Evolutionary conservation across 2,888 invertebrate species (phyloP), one percentile per base, ranked within the genome.

Genomic region (Drosophila stalkeri): DNA sequence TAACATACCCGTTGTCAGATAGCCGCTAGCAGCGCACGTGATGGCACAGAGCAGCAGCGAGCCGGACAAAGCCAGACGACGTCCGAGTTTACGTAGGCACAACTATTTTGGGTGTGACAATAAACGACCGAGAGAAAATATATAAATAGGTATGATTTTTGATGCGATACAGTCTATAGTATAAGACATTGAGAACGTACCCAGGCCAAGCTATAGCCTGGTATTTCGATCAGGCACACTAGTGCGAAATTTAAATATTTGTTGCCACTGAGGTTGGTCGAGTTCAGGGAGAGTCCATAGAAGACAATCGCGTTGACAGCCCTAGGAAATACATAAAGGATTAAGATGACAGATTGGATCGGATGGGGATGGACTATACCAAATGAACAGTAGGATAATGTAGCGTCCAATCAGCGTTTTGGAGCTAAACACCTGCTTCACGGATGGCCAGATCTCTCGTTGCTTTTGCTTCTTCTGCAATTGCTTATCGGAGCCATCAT

Each of bases 201-300:
- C 93, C 93, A 93, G 18, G 94, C 94, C 61, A 95, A 64, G 5
- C 93, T 92, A 80, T 95, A 95, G 3, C 95, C 95, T 8, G 95
- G 95, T 77, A 95, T 95, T 91, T 95, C 95, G 9, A 95, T 92
- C 16, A 95, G 89, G 71, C 94, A 94, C 2, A 95, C 95, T 35
- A 95, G 88, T 12, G 95, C 93, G 88, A 96, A 96, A 91, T 96
- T 96, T 2, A 95, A 71, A 89, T 96, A 96, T 90, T 95, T 95
- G 87, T 96, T 94, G 14, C 96, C 96, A 65, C 95, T 94, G 69
- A 96, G 93, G 56, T 94, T 94, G 1, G 95, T 95, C 0, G 96
- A 94, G 89, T 95, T 96, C 31, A 96, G 92, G 0, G 95, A 95
- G 35, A 96, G 92, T 1, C 96, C 96, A 83, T 96, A 96, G 83